A percentile compares a stretch with the other conserved stretches of the same genome.
These are phyloP conservation scores for Notocelia uddmanniana DNA, from an alignment of 2,888 invertebrate species.

Conservation along the genomic window DNA sequence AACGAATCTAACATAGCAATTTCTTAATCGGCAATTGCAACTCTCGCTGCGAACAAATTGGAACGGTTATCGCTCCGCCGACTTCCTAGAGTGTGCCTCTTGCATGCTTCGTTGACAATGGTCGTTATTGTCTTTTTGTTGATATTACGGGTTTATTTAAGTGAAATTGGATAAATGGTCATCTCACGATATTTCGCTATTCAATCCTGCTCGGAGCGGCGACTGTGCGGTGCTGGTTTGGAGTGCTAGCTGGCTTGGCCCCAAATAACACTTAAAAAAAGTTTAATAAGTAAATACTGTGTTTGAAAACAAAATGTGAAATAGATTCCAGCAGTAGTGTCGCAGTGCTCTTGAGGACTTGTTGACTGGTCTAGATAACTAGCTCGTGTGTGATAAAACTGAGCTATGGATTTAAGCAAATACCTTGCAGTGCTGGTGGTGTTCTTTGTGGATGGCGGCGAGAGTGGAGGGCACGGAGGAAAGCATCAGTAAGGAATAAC, in stretches of 20 bases:
- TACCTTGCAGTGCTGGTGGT: constrained; percentile 69
- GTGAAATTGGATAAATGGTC: constrained; percentile 86
- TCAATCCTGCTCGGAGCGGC: constrained; percentile 73
- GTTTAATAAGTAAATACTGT: constrained; percentile 61
- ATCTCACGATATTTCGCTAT: constrained; percentile 76
- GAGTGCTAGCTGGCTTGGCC: constrained; percentile 61
- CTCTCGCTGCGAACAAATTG: constrained; percentile 60
- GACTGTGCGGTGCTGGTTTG: constrained; percentile 63
- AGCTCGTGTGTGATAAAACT: constrained; percentile 42
- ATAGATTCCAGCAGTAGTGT: constrained; percentile 56
- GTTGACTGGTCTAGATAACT: constrained; percentile 56
- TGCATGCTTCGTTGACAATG: constrained; percentile 67
- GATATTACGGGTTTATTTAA: constrained; percentile 84
- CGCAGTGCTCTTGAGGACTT: constrained; percentile 57
- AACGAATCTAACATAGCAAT: constrained; percentile 55
- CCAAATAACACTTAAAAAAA: constrained; percentile 63
- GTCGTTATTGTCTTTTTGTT: constrained; percentile 77
- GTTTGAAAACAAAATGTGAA: constrained; percentile 75
- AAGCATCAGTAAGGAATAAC: constrained; percentile 74
- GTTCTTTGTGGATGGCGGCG: constrained; percentile 67
- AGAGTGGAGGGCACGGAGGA: constrained; percentile 75
- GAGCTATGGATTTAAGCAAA: constrained; percentile 69
- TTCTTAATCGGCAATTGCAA: constrained; percentile 55
- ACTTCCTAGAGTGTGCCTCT: constrained; percentile 54
- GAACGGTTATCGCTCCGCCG: constrained; percentile 58